Evolutionary conservation across 2,797 vertebrate species (phyloP), one percentile per base, ranked within the genome.

Genomic region (Salarias fasciatus): DNA sequence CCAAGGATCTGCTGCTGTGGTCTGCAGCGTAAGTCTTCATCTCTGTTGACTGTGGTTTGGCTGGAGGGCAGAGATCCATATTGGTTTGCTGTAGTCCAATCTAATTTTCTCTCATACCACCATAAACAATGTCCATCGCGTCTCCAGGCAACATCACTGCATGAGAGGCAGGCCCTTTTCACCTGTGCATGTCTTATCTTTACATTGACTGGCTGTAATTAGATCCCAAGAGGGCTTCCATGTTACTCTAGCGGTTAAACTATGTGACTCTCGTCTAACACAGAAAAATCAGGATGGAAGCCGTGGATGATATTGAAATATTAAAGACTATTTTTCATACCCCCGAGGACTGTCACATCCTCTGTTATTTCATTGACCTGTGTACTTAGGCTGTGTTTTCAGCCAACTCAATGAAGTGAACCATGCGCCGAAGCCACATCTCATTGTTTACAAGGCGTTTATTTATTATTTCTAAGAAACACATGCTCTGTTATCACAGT

Each of bases 1-100:
- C 98, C 4, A 70, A 44, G 8, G 96, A 99, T 69, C 60, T 98
- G 75, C 90, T 99, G 64, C 91, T 89, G 71, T 99, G 97, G 97
- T 93, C 95, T 40, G 92, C 92, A 28, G 95, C 91, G 96, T 99
- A 84, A 95, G 96, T 90, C 47, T 28, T 6, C 31, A 41, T 40
- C 5, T 57, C 30, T 50, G 13, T 46, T 47, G 13, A 3, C 1
- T 1, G n/a, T 33, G 49, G 31, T 56, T 60, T 0, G 2, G 10
- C 12, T 48, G 11, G 3, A 48, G 12, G 9, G 12, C 14, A 46
- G 29, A 6, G 12, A 43, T 35, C 15, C 18, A 43, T 53, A 31
- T 44, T 24, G 29, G 13, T 36, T 11, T 37, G 28, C 63, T 68
- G 62, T 48, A 48, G 65, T 70, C 18, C 37, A 36, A n/a, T 69